These are phyloP conservation scores for Bungarus multicinctus DNA, from an alignment of 2,113 vertebrate species.

Conservation along the genomic window DNA sequence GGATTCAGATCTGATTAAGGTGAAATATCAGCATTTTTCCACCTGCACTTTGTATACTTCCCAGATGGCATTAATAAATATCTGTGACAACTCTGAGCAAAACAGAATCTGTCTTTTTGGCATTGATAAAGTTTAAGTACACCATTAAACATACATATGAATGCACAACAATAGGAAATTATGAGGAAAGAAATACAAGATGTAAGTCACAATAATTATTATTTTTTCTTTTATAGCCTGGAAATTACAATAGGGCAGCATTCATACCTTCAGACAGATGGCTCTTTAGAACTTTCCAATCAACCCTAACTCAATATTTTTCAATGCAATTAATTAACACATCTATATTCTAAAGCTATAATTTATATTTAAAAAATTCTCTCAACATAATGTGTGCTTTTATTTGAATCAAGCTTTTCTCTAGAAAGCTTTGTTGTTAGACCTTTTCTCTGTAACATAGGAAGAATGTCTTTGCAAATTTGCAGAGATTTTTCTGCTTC, in stretches of 20 bases:
- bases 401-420: neutral
- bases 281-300: neutral
- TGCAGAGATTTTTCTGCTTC: neutral
- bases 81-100: conserved; percentile 15
- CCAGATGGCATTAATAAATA: conserved; percentile 12
- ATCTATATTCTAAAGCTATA: neutral
- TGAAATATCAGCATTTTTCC: neutral
- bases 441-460: neutral
- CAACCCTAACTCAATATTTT: neutral
- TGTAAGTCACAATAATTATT: neutral
- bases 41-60: conserved; percentile 2
- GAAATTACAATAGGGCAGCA: neutral
- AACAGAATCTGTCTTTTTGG: neutral
- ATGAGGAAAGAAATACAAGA: neutral
- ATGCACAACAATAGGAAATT: neutral
- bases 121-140: neutral
- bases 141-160: neutral
- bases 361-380: neutral
- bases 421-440: neutral
- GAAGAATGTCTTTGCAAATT: neutral
- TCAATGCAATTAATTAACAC: neutral
- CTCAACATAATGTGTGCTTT: neutral
- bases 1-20: conserved; percentile 26
- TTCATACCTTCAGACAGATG: neutral
- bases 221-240: neutral